Base-by-base conservation (phyloP, 2,113 vertebrate genomes). In the Irena cyanogastra region DNA sequence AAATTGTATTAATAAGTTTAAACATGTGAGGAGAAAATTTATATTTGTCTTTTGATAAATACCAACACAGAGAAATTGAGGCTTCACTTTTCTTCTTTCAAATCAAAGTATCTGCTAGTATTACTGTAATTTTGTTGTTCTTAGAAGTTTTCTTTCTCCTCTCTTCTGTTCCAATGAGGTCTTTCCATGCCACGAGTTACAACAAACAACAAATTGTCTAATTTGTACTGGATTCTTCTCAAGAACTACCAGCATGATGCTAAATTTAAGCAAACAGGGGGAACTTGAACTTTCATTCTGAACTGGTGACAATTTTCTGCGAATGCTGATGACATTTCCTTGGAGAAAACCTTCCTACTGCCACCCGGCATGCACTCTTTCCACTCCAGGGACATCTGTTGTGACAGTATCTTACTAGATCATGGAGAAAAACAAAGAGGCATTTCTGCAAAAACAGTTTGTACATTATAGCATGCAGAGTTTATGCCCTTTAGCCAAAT, bases 221-320 rank as follows among this genome's bases (percentile, higher is more conserved):
- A 39, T 44, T 87, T 95, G 57, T 37, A 42, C 44, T 44, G 11
- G 24, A 39, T 66, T 39, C 47, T 90, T 87, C 68, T 89, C 33
- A 68, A 11, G 49, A 95, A 78, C 66, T 65, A 53, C 49, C 52
- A 91, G 37, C 69, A 45, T 14, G 26, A 83, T 35, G 69, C 42
- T 85, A 53, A 89, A 57, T 93, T 78, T 37, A 91, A 83, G 45
- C 22, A 70, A 80, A 42, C 1, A 27, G 26, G 23, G 66, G 78
- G 93, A 94, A 95, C 87, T 83, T 57, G 89, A 93, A 71, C 60
- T 94, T 94, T 93, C 89, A 57, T 96, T 92, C 27, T 66, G 68
- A 97, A 96, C 45, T 90, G 45, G 72, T 85, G 72, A 93, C 91
- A 39, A 24, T 59, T 66, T 93, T 89, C 87, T 94, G 84, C 93